A percentile compares a stretch with the other conserved stretches of the same genome.
These are phyloP conservation scores for Gryon sp. DNA, from an alignment of 1,140 invertebrate genomes.

Conservation along the genomic window DNA sequence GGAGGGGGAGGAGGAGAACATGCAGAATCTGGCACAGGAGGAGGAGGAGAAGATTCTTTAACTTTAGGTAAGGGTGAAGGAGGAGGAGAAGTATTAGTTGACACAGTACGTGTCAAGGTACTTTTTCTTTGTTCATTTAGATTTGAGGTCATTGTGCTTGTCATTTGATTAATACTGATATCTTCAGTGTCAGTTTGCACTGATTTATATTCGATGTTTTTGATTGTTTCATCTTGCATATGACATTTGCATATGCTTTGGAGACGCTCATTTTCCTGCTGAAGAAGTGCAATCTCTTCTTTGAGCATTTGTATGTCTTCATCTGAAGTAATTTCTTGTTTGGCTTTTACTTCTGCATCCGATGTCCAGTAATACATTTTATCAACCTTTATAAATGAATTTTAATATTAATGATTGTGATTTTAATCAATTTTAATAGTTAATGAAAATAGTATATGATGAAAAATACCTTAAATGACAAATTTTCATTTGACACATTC, in stretches of 20 bases:
- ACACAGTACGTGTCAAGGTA: too few species aligned
- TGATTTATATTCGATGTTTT: slow-evolving; percentile 41
- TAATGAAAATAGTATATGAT: too few species aligned
- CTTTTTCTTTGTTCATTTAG: too few species aligned
- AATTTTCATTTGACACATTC: slow-evolving; percentile 81
- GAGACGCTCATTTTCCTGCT: slow-evolving; percentile 63
- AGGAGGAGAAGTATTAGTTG: too few species aligned
- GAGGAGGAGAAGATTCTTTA: too few species aligned
- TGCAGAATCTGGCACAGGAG: too few species aligned
- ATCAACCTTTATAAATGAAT: slow-evolving; percentile 84
- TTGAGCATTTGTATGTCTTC: slow-evolving; percentile 62
- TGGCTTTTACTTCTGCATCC: slow-evolving; percentile 85
- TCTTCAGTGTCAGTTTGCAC: slow-evolving; percentile 62
- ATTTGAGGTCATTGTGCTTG: slow-evolving; percentile 1
- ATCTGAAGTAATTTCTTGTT: slow-evolving; percentile 80
- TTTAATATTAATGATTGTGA: slow-evolving; percentile 28
- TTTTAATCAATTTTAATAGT: too few species aligned
- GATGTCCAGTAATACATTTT: slow-evolving; percentile 94
- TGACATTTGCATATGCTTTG: slow-evolving; percentile 38
- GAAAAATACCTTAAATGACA: slow-evolving; percentile 86
- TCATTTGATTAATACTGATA: neutral
- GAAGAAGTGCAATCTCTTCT: slow-evolving; percentile 57
- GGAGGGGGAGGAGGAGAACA: too few species aligned
- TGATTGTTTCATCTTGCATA: slow-evolving; percentile 8
- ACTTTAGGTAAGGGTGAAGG: too few species aligned